A percentile compares a stretch with the other conserved stretches of the same genome.
Conservation (phyloP, 2,797 vertebrate genomes). For the Distichodus sexfasciatus region DNA sequence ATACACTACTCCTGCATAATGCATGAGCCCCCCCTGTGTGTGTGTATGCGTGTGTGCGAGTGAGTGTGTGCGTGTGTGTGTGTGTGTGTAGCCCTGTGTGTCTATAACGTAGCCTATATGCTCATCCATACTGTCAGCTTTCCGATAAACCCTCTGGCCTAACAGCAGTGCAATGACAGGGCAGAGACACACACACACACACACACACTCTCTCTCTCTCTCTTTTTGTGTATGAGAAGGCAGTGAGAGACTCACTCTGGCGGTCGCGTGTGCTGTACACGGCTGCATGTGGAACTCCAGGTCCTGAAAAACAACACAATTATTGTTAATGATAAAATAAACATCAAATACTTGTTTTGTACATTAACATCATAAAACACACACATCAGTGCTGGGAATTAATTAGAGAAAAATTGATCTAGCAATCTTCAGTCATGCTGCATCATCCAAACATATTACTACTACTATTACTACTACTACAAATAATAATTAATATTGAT, state of each 20-base stretch:
- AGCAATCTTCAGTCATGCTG: no score
- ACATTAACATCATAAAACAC: background rate
- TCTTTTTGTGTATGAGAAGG: background rate
- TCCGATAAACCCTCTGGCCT: background rate
- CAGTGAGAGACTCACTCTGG: conserved; percentile 68
- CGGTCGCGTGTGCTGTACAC: conserved; percentile 68
- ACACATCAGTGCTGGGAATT: background rate
- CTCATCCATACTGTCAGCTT: no score
- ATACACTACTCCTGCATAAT: background rate
- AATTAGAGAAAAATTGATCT: no score
- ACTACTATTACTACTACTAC: no score
- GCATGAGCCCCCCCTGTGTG: background rate
- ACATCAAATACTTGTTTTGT: background rate
- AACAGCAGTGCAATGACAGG: background rate
- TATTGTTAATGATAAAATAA: background rate
- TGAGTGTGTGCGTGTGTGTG: background rate
- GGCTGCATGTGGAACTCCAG: conserved; percentile 68
- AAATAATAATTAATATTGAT: no score
- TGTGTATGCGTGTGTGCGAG: background rate
- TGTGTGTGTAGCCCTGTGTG: background rate
- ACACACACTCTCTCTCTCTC: background rate
- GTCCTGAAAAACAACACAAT: conserved; percentile 56
- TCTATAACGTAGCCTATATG: no score
- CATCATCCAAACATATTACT: no score
- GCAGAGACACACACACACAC: background rate